These are phyloP conservation scores for Elysia crispata DNA, from an alignment of 2,888 invertebrate genomes.

Conservation along the genomic window DNA sequence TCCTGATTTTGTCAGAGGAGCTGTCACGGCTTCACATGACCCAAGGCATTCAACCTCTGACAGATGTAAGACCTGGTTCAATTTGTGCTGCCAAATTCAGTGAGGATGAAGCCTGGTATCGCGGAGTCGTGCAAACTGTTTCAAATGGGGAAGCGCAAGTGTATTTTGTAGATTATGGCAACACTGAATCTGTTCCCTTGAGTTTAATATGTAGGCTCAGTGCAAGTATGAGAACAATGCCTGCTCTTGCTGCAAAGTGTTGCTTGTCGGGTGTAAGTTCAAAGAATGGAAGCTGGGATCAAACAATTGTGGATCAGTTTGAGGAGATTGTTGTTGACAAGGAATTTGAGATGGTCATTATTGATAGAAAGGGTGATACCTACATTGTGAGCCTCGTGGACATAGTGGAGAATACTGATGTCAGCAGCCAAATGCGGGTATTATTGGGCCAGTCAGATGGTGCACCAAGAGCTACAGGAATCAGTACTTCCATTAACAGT, in stretches of 20 bases:
- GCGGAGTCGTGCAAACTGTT: slow-evolving; percentile 59
- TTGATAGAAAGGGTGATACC: slow-evolving; percentile 50
- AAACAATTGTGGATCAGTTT: slow-evolving; percentile 60
- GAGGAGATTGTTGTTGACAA: slow-evolving; percentile 64
- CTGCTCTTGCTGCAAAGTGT: slow-evolving; percentile 68
- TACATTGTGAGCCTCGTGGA: slow-evolving; percentile 53
- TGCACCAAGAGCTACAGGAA: background rate
- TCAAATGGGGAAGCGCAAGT: slow-evolving; percentile 56
- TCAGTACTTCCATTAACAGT: background rate
- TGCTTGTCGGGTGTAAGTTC: slow-evolving; percentile 54
- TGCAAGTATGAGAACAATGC: slow-evolving; percentile 57
- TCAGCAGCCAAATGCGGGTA: slow-evolving; percentile 30
- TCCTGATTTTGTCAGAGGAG: slow-evolving; percentile 37
- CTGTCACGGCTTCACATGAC: slow-evolving; percentile 43
- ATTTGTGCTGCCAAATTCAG: slow-evolving; percentile 68
- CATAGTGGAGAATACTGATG: slow-evolving; percentile 43
- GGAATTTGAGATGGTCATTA: slow-evolving; percentile 59
- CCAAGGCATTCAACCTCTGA: slow-evolving; percentile 31
- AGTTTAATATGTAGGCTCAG: slow-evolving; percentile 60
- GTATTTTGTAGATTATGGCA: slow-evolving; percentile 74
- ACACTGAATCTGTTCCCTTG: slow-evolving; percentile 62
- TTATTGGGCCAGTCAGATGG: slow-evolving; percentile 5
- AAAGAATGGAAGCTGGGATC: slow-evolving; percentile 52
- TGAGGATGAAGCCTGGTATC: slow-evolving; percentile 68
- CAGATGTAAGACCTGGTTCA: slow-evolving; percentile 54